Base-by-base conservation (phyloP, 2,113 vertebrate species). In the Indicator maculatus region DNA sequence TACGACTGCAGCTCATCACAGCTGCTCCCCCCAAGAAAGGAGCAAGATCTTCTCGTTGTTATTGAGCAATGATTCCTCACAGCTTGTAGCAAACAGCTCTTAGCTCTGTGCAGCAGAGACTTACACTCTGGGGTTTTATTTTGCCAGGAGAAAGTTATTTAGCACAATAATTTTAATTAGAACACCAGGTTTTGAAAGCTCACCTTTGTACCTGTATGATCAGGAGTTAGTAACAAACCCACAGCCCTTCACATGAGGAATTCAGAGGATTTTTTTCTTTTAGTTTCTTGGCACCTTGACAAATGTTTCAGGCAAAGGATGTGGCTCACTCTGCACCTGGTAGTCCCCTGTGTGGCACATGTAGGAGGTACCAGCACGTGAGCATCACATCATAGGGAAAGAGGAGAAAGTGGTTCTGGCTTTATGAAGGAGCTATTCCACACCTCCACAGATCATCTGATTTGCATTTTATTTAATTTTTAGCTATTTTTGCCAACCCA, bases 291-390 rank as follows among this genome's bases (percentile, higher is more conserved):
- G 53, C 74, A 69, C n/a, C 60, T 85, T 74, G 76, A 78, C 33
- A 74, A 66, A 63, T 87, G 44, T 56, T 53, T 95, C 50, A 83
- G 38, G 45, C 63, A 33, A 69, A 92, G 76, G 18, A 36, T 41
- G 65, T 45, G 75, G 69, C 66, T 96, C 78, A 17, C 44, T 81
- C 53, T 88, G 80, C 75, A 95, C 84, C 88, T 96, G 93, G 79
- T 41, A 26, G 59, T 86, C 92, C 86, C 66, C 83, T 91, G 71
- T 73, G 58, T n/a, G 33, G 63, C 86, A 81, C 74, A n/a, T 23
- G 90, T 89, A 78, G 91, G 93, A 93, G 89, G 88, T 50, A 59
- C 36, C 63, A 18, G 47, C 81, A 66, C 5, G 8, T 83, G 85
- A 86, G 21, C 63, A 78, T 73, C 87, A 28, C 64, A n/a, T 75